These are phyloP conservation scores for Zootoca vivipara DNA, from an alignment of 2,113 vertebrate genomes.

Conservation along the genomic window DNA sequence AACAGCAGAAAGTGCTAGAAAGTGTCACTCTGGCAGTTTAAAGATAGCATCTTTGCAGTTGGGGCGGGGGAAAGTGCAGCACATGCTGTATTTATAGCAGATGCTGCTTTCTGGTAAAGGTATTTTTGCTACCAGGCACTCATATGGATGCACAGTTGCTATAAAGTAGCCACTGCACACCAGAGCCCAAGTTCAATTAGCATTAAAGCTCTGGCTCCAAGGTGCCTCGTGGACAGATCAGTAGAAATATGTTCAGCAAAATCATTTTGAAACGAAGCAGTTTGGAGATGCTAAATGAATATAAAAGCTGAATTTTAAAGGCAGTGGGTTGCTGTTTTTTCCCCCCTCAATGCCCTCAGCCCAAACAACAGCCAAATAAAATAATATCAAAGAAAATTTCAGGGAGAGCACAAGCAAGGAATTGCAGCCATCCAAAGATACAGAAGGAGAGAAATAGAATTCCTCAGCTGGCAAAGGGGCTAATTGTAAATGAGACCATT, in stretches of 20 bases:
- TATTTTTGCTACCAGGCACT: slow-evolving; percentile 15
- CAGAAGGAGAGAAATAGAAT: neutral
- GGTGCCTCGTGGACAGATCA: slow-evolving; percentile 18
- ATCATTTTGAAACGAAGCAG: slow-evolving; percentile 34
- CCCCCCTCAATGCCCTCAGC: slow-evolving; percentile 17
- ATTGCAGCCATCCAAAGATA: slow-evolving; percentile 27
- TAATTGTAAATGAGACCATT: slow-evolving; percentile 54
- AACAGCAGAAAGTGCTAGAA: slow-evolving; percentile 27
- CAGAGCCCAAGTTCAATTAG: slow-evolving; percentile 48
- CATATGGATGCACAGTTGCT: slow-evolving; percentile 14
- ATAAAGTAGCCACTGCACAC: slow-evolving; percentile 22
- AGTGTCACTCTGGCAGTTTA: slow-evolving; percentile 19
- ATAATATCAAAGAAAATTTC: slow-evolving; percentile 21
- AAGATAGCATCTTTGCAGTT: slow-evolving; percentile 3
- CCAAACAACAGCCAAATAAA: slow-evolving; percentile 19
- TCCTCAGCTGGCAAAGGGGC: slow-evolving; percentile 33
- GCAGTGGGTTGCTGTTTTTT: neutral
- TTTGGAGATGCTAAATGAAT: slow-evolving; percentile 29
- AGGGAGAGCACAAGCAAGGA: slow-evolving; percentile 24
- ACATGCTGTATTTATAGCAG: slow-evolving; percentile 37
- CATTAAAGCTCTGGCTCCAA: slow-evolving; percentile 28
- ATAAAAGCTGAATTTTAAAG: slow-evolving; percentile 44
- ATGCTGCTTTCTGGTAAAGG: neutral
- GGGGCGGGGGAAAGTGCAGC: neutral
- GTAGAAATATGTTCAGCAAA: slow-evolving; percentile 22